Evolutionary conservation across 2,888 invertebrate genomes (phyloP), one percentile per base, ranked within the genome.

Genomic region (Microchrysa polita): DNA sequence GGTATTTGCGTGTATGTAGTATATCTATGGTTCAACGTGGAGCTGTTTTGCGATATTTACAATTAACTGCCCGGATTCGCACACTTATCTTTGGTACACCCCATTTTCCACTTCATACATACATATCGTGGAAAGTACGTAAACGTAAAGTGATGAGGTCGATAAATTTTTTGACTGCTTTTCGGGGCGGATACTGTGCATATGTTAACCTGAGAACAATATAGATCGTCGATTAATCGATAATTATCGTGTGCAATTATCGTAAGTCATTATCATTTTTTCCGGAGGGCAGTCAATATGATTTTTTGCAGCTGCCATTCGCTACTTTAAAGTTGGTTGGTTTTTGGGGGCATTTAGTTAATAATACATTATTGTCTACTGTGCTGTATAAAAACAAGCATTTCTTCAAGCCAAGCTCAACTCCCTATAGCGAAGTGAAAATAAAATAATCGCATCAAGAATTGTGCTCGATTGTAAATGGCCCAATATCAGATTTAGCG

Each of bases 31-130:
- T 18, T n/a, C 65, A 65, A 48, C 44, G 22, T n/a, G n/a, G n/a
- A n/a, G 10, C 22, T n/a, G 22, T 44, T 22, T 44, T 48, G 27
- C 27, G 40, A 55, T 55, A 57, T 69, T 42, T 42, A 40, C 69
- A 55, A 69, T 55, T 53, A 53, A 67, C 67, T 69, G 69, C 69
- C n/a, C 69, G 69, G 69, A 42, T 69, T 69, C 57, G 69, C 55
- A 34, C 52, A 34, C 27, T 34, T 34, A 34, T 22, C 34, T 57
- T 69, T 23, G 12, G 55, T 12, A 5, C 14, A 55, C 55, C 44
- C 23, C 57, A 42, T 42, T 57, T 57, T 14, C 55, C n/a, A n/a
- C n/a, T n/a, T n/a, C n/a, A n/a, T n/a, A n/a, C n/a, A n/a, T n/a
- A n/a, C n/a, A n/a, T n/a, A n/a, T n/a, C n/a, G n/a, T n/a, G n/a